Evolutionary conservation across 2,888 invertebrate species (phyloP).

Genomic region (Microplitis deprimator): DNA sequence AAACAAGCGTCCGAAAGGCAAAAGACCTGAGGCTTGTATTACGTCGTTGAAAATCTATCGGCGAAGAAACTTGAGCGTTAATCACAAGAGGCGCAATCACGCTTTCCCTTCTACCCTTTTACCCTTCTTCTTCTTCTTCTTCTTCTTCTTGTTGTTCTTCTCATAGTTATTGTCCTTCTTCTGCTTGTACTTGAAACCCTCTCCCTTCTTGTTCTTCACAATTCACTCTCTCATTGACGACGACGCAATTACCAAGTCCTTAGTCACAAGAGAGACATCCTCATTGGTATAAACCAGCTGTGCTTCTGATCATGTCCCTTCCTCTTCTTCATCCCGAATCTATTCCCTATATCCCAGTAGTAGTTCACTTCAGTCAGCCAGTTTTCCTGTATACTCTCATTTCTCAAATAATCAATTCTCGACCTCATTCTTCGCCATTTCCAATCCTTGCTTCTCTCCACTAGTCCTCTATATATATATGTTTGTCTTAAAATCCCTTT

Average conservation of each 20-base stretch:
- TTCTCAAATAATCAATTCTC: constrained; percentile 41
- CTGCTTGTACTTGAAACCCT: not conserved
- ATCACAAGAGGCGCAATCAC: constrained; percentile 32
- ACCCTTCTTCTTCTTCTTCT: not conserved
- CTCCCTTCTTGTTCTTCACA: not conserved
- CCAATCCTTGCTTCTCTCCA: constrained; percentile 18
- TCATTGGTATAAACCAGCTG: constrained; percentile 43
- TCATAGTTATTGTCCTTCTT: not conserved
- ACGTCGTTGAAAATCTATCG: constrained; percentile 6
- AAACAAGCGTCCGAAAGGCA: constrained; percentile 23
- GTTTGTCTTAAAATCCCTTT: constrained; percentile 24
- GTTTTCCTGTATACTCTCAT: constrained; percentile 20
- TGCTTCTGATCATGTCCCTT: constrained; percentile 31
- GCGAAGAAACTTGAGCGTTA: constrained; percentile 19
- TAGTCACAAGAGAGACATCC: constrained; percentile 39
- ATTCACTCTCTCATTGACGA: constrained; percentile 31
- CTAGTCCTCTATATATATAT: not conserved
- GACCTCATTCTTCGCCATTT: constrained; percentile 33
- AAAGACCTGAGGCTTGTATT: constrained; percentile 18
- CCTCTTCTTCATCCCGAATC: constrained; percentile 38
- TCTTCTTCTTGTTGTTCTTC: constrained; percentile 2
- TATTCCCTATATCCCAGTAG: constrained; percentile 6
- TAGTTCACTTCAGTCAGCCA: not conserved
- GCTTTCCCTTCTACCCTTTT: not conserved
- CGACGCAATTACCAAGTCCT: constrained; percentile 40